Evolutionary conservation across 2,797 vertebrate genomes (phyloP), one percentile per base, ranked within the genome.

Genomic region (Pangasius macronema): DNA sequence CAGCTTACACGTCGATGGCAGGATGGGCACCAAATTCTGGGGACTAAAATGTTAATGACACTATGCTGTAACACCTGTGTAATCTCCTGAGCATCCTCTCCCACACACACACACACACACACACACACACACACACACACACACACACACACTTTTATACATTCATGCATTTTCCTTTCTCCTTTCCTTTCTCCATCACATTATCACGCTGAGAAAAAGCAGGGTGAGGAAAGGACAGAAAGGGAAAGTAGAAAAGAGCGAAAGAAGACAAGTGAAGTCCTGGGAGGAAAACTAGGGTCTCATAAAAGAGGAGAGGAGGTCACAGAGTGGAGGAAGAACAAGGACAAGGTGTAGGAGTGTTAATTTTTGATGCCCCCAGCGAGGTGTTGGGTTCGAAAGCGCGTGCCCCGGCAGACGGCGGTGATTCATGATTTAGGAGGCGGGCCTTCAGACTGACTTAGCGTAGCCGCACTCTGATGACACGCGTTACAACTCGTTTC

Each of bases 341-440:
- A 33, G 72, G 68, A 53, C 27, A 24, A 70, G 68, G 72, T 36
- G 39, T 72, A 77, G 80, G 86, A 75, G 88, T 91, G 93, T 95
- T 95, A 95, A 96, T 95, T 91, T 96, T 96, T 96, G 93, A 96
- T 95, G 94, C 92, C 91, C 91, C 91, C 79, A 39, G 92, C 76
- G 92, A 91, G 88, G 89, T 88, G 87, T 90, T 7, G 49, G 82
- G 51, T 72, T 72, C 10, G 10, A 22, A 16, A 57, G 87, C 7
- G 27, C 59, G 83, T 42, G 88, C 86, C 89, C 75, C 90, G 88
- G 93, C 89, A 93, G 93, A 93, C 91, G 75, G 83, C 90, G 92
- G 93, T 95, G 94, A 96, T 96, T 93, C 93, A 96, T 96, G 95
- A 96, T 96, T 96, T 95, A 96, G 93, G 93, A 94, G 79, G 94